phyloP scores from a whole-genome alignment of 2,888 invertebrate genomes.

The Coenonympha glycerion region DNA sequence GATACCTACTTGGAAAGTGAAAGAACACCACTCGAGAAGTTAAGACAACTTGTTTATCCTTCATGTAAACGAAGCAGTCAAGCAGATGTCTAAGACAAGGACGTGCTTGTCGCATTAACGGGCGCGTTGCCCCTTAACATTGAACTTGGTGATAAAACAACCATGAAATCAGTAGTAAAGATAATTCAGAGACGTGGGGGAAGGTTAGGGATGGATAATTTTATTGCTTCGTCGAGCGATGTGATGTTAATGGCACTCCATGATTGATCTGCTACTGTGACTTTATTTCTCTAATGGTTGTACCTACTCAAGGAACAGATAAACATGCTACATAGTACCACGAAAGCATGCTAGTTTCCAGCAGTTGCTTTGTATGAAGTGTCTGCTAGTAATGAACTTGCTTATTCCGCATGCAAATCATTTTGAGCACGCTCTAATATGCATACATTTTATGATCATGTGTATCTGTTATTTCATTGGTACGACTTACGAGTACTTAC shows the following conservation, averaged over 20 bases:
- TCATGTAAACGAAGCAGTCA: slow-evolving; percentile 48
- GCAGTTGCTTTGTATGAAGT: no score
- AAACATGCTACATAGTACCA: no score
- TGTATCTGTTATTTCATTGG: no score
- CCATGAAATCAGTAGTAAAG: slow-evolving; percentile 70
- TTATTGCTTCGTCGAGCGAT: slow-evolving; percentile 29
- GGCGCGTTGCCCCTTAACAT: slow-evolving; percentile 49
- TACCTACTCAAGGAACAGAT: background rate
- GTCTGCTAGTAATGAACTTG: no score
- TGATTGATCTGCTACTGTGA: slow-evolving; percentile 13
- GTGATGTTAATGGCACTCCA: slow-evolving; percentile 16
- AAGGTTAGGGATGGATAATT: slow-evolving; percentile 48
- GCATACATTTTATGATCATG: no score
- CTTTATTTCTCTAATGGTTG: background rate
- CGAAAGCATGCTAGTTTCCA: no score
- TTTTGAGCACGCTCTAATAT: no score
- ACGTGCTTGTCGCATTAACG: slow-evolving; percentile 50
- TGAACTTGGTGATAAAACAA: slow-evolving; percentile 70
- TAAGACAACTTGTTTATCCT: slow-evolving; percentile 52
- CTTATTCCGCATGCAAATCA: no score
- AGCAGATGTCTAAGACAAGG: slow-evolving; percentile 60
- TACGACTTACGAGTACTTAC: no score
- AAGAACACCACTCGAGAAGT: slow-evolving; percentile 40
- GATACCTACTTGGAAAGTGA: slow-evolving; percentile 34
- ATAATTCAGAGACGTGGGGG: slow-evolving; percentile 46